These are phyloP conservation scores for Dicentrarchus labrax DNA, from an alignment of 2,113 vertebrate species.

Conservation along the genomic window DNA sequence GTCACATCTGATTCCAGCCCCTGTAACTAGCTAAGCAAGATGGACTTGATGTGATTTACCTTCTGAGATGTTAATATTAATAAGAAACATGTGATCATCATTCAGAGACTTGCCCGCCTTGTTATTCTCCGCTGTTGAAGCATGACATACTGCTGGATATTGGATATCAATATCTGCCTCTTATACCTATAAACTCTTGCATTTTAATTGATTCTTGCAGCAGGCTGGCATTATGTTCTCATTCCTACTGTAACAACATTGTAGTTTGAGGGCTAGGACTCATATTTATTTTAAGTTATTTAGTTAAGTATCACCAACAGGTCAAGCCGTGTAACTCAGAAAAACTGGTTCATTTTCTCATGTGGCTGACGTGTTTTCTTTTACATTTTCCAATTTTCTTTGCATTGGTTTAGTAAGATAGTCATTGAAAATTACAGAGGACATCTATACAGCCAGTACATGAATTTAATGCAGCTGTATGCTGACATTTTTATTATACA, in stretches of 20 bases:
- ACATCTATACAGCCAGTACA: not conserved
- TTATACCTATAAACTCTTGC: not conserved
- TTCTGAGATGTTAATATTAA: not conserved
- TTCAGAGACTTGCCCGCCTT: not conserved
- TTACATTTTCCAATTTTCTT: not conserved
- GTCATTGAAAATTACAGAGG: not conserved
- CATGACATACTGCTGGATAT: conserved; percentile 24
- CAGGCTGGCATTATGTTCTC: not conserved
- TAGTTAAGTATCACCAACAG: not conserved
- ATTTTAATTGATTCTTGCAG: not conserved
- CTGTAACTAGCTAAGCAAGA: not conserved
- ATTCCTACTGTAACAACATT: too few relatives aligned
- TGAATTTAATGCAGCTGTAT: conserved; percentile 4
- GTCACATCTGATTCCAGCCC: not conserved
- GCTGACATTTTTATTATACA: conserved; percentile 12
- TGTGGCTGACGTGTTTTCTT: not conserved
- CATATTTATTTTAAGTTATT: not conserved
- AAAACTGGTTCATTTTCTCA: not conserved
- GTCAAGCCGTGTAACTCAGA: not conserved
- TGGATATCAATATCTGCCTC: conserved; percentile 29
- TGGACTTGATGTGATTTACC: not conserved
- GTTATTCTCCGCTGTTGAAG: not conserved
- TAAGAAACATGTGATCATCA: not conserved
- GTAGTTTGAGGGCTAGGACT: not conserved
- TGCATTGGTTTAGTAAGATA: not conserved